Evolutionary conservation across 2,113 vertebrate species (phyloP), one percentile per base, ranked within the genome.

Genomic region (Trematocara macrostoma): DNA sequence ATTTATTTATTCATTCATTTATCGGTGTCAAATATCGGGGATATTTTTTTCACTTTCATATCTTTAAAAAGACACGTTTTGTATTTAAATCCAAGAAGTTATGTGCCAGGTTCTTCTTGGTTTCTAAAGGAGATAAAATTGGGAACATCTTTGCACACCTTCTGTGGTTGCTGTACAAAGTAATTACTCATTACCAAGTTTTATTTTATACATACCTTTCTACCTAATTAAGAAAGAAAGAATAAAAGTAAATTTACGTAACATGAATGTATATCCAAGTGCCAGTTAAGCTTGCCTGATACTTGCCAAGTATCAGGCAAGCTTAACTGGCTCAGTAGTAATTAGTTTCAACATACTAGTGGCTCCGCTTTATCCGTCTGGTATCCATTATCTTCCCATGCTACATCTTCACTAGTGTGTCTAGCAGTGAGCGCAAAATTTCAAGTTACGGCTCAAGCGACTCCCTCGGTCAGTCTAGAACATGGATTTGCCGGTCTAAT

Each of bases 401-500:
- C 64, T 38, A 82, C 20, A 47, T 64, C 16, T 84, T 59, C 8
- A 20, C 67, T 6, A 11, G 81, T 53, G 57, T 9, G 53, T 76
- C 88, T 80, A 84, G 79, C 56, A 52, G 18, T 47, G 29, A 87
- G 69, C 53, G 57, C 80, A 79, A 40, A 74, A 49, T 53, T 85
- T 88, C 10, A 78, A 81, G 38, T 35, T 83, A 20, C 55, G 38
- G 74, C 81, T 83, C 26, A 76, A 79, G 67, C 86, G 40, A 76
- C 35, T 84, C 18, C 7, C 34, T 47, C 15, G 20, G 78, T 89
- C 67, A 85, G 79, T 87, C 53, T 14, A 31, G 57, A 82, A 42
- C 80, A 29, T 23, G 85, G 35, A 82, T 89, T 86, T 81, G 71
- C 15, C 31, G 6, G 16, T 83, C 38, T 90, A 91, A 88, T 89